Evolutionary conservation across 2,113 vertebrate species (phyloP), one percentile per base, ranked within the genome.

Genomic region (Bufo gargarizans): DNA sequence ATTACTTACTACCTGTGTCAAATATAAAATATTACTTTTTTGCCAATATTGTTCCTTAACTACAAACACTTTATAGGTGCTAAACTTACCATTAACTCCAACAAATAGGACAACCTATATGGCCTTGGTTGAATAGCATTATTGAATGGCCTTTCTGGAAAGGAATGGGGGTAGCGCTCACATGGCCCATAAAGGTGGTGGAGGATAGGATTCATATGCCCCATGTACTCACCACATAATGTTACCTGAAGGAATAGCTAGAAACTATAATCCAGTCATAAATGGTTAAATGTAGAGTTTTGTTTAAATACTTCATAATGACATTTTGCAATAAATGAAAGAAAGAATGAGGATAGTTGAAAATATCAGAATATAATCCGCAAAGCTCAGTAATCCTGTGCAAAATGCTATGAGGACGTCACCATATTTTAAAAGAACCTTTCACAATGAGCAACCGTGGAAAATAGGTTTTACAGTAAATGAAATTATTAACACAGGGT

Each of bases 401-500:
- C 65, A 53, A 84, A 76, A 71, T 71, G n/a, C 50, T 55, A 55
- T 84, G n/a, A 49, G 63, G 55, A 84, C 20, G 49, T 81, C 83
- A 85, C 47, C 6, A 20, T 63, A 67, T 65, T 86, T 86, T 33
- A 53, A 78, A 79, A 86, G 14, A 50, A 13, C 19, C 65, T 55
- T 86, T 86, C 47, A 77, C 58, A 79, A 53, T 78, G 56, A 55
- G 76, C 47, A 86, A 63, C 76, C 58, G 43, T 55, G 76, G 61
- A 86, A 78, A 86, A 86, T 86, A 67, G 59, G 71, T 86, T 86
- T 86, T 86, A 67, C 49, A 50, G 45, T 67, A 61, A 79, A 86
- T 86, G 49, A 86, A 79, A 61, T 78, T 86, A 78, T 86, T 86
- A 78, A 63, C 71, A 85, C 69, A 67, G 76, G 47, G 45, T 77